A percentile compares a stretch with the other conserved stretches of the same genome.
Conservation (phyloP, 1,140 invertebrate species). For the Anastrepha obliqua region DNA sequence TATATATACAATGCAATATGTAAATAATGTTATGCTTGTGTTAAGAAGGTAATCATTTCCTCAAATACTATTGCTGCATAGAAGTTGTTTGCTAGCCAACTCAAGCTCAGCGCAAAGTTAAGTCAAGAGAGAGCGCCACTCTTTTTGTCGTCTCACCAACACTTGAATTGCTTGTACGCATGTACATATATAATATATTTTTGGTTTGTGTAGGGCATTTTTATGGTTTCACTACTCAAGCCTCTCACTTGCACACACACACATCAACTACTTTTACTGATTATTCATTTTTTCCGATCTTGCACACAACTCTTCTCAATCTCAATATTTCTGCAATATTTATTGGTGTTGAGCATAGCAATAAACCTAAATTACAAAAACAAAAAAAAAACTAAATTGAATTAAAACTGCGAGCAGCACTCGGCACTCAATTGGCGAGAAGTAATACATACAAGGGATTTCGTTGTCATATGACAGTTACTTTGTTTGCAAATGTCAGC, state of each 20-base stretch:
- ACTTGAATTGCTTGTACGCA: background rate
- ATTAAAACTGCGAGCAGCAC: background rate
- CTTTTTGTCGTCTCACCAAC: background rate
- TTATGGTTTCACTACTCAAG: slow-evolving; percentile 5
- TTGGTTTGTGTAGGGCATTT: background rate
- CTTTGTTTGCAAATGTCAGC: background rate
- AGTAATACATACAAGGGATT: no score
- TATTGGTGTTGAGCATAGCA: no score
- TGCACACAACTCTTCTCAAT: background rate
- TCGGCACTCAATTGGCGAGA: no score
- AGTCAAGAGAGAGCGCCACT: background rate
- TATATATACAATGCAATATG: background rate
- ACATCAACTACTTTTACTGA: background rate
- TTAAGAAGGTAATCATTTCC: background rate
- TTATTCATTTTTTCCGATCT: background rate
- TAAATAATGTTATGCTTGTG: background rate
- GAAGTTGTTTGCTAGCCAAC: background rate
- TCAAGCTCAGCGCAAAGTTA: background rate
- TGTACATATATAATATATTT: background rate
- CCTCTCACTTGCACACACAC: background rate
- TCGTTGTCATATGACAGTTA: background rate
- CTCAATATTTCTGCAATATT: no score
- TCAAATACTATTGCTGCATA: background rate
- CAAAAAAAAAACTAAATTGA: no score
- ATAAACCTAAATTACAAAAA: no score